Evolutionary conservation across 2,888 invertebrate genomes (phyloP), one percentile per base, ranked within the genome.

Genomic region (Falcaria lacertinaria): DNA sequence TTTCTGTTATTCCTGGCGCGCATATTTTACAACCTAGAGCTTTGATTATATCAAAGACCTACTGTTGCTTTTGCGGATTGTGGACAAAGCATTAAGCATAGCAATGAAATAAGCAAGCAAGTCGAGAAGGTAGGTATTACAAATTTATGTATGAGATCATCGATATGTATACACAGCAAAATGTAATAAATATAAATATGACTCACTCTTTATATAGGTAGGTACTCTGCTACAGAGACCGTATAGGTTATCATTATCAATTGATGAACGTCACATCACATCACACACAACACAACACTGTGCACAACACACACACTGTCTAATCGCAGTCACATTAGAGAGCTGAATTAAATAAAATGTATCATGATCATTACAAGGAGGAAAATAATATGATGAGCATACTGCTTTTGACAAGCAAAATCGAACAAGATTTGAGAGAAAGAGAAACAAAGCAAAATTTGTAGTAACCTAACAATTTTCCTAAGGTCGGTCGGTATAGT

Each of bases 131-230:
- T n/a, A n/a, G n/a, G n/a, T 59, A 64, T 56, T 54, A 64, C 59
- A 69, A 65, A 64, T 70, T 64, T 65, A 68, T 59, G 61, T 75
- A 86, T 89, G 89, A 88, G 87, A 86, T 88, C 89, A 89, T 88
- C 88, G 84, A 87, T 88, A 70, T 60, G 66, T 72, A 52, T 68
- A 86, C 61, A 77, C 74, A 76, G 79, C 80, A 86, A 83, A n/a
- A 89, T 77, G 80, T 77, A 83, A 80, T 88, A 89, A 87, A 89
- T 88, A 86, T 89, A 89, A 88, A 87, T 81, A 85, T 90, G 89
- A 90, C 89, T 90, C 89, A 90, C 88, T 83, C 73, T 68, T 67
- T 75, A 28, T 28, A 28, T 28, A 78, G 73, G 71, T 28, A 78
- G 73, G 71, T 82, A 86, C 80, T 78, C 71, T 56, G 74, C 71